Percentiles rank a stretch among this genome's conserved stretches.
These are phyloP conservation scores for Eunapius fragilis DNA, from an alignment of 37 sponge, comb jelly and placozoan species.

Conservation along the genomic window DNA sequence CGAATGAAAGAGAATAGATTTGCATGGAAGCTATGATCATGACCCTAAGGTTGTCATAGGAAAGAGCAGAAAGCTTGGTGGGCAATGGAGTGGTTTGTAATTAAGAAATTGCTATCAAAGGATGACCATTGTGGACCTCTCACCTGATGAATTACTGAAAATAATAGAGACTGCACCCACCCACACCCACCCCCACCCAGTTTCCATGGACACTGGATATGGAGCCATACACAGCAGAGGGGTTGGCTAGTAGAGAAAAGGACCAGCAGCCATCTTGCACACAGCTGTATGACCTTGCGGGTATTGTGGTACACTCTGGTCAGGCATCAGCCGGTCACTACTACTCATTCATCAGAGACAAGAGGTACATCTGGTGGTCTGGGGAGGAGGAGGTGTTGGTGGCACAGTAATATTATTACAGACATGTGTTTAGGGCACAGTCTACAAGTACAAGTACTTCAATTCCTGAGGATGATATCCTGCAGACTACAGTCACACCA, in stretches of 20 bases:
- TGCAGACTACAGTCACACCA: not conserved
- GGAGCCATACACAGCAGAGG: slow-evolving; percentile 92
- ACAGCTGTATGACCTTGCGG: slow-evolving; percentile 73
- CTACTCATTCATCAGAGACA: slow-evolving; percentile 91
- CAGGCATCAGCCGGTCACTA: slow-evolving; percentile 98
- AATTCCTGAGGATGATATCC: not conserved
- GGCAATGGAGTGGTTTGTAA: too few species aligned
- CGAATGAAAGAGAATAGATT: too few species aligned
- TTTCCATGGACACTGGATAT: slow-evolving; percentile 90
- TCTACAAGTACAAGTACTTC: not conserved
- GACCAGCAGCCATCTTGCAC: slow-evolving; percentile 19
- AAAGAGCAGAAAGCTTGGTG: too few species aligned
- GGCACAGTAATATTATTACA: not conserved
- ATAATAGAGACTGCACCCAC: not conserved
- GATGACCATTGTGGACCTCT: too few species aligned
- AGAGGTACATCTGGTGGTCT: slow-evolving; percentile 45
- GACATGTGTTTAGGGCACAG: not conserved
- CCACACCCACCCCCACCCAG: slow-evolving; percentile 26
- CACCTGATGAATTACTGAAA: too few species aligned
- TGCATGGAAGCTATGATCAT: too few species aligned
- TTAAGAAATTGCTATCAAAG: too few species aligned
- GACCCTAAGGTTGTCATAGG: too few species aligned
- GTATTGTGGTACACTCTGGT: slow-evolving; percentile 93
- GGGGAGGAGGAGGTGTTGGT: not conserved
- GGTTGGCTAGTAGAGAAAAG: slow-evolving; percentile 64